These are phyloP conservation scores for Miltochrista miniata DNA, from an alignment of 2,888 invertebrate genomes.

Conservation along the genomic window DNA sequence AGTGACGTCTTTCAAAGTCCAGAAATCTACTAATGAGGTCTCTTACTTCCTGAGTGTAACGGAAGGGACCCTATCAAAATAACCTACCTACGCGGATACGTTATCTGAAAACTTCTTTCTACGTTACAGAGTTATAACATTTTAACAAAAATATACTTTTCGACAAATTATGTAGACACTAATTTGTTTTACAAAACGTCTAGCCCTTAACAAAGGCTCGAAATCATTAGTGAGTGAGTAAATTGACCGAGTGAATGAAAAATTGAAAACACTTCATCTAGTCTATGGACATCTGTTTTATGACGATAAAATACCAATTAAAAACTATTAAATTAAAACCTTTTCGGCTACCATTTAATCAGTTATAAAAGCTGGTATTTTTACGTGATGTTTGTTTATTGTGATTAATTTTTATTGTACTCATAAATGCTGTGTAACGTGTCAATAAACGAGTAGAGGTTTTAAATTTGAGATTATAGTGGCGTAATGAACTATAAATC, in stretches of 20 bases:
- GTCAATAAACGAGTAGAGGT: conserved; percentile 49
- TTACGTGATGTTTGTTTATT: conserved; percentile 76
- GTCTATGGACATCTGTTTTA: conserved; percentile 75
- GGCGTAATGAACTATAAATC: conserved; percentile 25
- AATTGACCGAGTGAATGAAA: conserved; percentile 50
- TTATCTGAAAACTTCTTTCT: too few relatives aligned
- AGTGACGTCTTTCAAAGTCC: too few relatives aligned
- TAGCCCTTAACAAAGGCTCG: too few relatives aligned
- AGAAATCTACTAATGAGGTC: too few relatives aligned
- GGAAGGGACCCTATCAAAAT: too few relatives aligned
- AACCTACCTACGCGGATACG: too few relatives aligned
- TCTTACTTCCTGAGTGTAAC: too few relatives aligned
- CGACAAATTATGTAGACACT: too few relatives aligned
- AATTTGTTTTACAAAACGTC: too few relatives aligned
- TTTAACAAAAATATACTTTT: too few relatives aligned
- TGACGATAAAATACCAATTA: conserved; percentile 78
- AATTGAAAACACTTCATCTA: conserved; percentile 63
- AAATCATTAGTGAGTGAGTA: conserved; percentile 56
- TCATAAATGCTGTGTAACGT: conserved; percentile 55
- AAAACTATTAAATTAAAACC: conserved; percentile 79
- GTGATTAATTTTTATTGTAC: conserved; percentile 70
- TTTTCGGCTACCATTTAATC: conserved; percentile 76
- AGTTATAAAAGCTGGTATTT: conserved; percentile 61
- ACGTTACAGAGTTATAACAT: too few relatives aligned
- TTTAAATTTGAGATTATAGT: conserved; percentile 34